Base-by-base conservation (phyloP, 2,888 invertebrate species). In the Melitaea athalia region DNA sequence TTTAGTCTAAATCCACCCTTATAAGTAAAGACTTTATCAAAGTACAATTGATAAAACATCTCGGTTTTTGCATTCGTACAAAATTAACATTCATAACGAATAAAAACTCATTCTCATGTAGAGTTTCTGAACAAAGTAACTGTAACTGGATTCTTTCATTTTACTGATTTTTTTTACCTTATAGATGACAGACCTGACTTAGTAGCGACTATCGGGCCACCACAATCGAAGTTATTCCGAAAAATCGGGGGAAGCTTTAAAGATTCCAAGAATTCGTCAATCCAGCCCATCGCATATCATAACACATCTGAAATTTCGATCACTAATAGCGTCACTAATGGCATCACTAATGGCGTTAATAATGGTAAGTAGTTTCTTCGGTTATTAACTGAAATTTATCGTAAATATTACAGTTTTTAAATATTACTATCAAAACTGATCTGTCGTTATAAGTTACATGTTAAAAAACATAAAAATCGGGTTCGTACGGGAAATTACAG, bases 161-260 rank as follows among this genome's bases (percentile, higher is more conserved):
- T 55, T 33, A 55, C 17, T 12, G 38, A 12, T 53, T 8, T 10
- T 11, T 63, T 49, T 74, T 79, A 77, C 74, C 80, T 84, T 80
- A 59, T 81, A 91, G 92, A 85, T 70, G 89, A 92, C 68, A 80
- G 90, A 63, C 79, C 86, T 11, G 91, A 91, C 74, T 79, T 88
- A 69, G 68, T 72, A 47, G 59, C 73, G 59, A 75, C 65, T 43
- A 64, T 63, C 24, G 64, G 69, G 14, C 63, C 72, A 31, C 75
- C 79, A 15, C 62, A 75, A 42, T 74, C 81, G 4, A 83, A 80
- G 15, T 72, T 91, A 43, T 91, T 90, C 77, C 78, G 81, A 5
- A 88, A 87, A 60, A 72, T 80, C 67, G 74, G 80, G 4, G 72
- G 76, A 4, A 82, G 81, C 3, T 78, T 80, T 59, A 80, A 76